phyloP scores from a whole-genome alignment of 2,888 invertebrate species.

The Zeuzera pyrina region DNA sequence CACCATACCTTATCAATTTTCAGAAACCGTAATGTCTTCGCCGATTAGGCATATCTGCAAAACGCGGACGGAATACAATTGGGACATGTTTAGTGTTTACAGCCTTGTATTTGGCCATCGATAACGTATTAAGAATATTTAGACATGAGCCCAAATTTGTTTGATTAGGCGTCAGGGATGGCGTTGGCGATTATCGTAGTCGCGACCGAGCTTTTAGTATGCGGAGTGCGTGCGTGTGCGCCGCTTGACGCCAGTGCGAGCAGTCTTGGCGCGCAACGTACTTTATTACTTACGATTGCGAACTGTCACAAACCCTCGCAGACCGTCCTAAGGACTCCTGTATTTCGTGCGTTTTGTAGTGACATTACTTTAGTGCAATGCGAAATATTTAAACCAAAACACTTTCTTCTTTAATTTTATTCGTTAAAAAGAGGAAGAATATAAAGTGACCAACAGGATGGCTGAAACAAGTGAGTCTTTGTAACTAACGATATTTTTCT shows the following conservation, averaged over 20 bases:
- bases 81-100: conserved; percentile 38
- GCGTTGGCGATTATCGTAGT: conserved; percentile 50
- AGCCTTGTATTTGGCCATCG: conserved; percentile 44
- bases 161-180: conserved; percentile 50
- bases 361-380: conserved; percentile 52
- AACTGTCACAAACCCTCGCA: conserved; percentile 36
- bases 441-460: conserved; percentile 26
- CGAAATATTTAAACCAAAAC: conserved; percentile 29
- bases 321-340: conserved; percentile 41
- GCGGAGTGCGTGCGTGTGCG: conserved; percentile 60
- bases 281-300: conserved; percentile 28
- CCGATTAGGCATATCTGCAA: conserved; percentile 40
- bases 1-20: conserved; percentile 36
- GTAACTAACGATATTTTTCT: too few species aligned
- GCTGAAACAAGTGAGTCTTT: conserved; percentile 30
- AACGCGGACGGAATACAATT: conserved; percentile 41
- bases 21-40: conserved; percentile 31
- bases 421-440: conserved; percentile 22
- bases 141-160: conserved; percentile 46
- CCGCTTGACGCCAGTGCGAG: conserved; percentile 53
- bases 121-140: conserved; percentile 53
- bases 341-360: conserved; percentile 51
- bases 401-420: conserved; percentile 3
- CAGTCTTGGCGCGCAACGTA: conserved; percentile 28
- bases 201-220: conserved; percentile 61